Evolutionary conservation across 2,888 invertebrate genomes (phyloP).

Genomic region (Crepidodera aurea): DNA sequence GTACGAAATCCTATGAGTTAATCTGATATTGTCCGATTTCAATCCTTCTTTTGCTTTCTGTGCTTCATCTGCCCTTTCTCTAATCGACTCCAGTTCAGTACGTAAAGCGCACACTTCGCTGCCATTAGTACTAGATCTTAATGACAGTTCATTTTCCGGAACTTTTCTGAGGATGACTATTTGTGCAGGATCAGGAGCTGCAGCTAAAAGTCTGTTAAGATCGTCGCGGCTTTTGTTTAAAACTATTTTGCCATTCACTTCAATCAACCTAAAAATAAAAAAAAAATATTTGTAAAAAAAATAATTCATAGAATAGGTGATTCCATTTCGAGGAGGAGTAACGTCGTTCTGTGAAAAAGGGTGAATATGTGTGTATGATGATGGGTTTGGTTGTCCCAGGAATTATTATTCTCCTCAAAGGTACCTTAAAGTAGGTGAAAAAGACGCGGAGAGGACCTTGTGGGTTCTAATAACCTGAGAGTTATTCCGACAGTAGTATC

Average conservation of each 20-base stretch:
- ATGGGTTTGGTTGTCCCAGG: too few relatives aligned
- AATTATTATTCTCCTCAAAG: too few relatives aligned
- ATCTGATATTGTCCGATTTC: slow-evolving; percentile 80
- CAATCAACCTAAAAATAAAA: slow-evolving; percentile 70
- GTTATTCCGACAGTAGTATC: too few relatives aligned
- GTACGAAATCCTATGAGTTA: slow-evolving; percentile 88
- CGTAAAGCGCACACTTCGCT: slow-evolving; percentile 65
- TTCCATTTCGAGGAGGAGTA: too few relatives aligned
- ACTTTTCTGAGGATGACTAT: slow-evolving; percentile 68
- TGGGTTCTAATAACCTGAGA: too few relatives aligned
- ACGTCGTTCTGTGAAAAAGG: too few relatives aligned
- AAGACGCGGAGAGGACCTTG: too few relatives aligned
- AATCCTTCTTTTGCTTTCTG: slow-evolving; percentile 70
- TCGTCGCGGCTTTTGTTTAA: slow-evolving; percentile 76
- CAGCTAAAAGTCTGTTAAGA: slow-evolving; percentile 70
- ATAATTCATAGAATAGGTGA: too few relatives aligned
- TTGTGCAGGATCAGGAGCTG: slow-evolving; percentile 70
- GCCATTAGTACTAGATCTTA: slow-evolving; percentile 27
- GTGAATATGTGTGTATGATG: too few relatives aligned
- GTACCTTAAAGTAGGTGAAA: too few relatives aligned
- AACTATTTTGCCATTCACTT: slow-evolving; percentile 82
- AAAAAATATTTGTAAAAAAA: too few relatives aligned
- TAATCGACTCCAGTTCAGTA: slow-evolving; percentile 68
- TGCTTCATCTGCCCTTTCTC: slow-evolving; percentile 70
- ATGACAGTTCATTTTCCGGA: slow-evolving; percentile 50